These are phyloP conservation scores for Echeneis naucrates DNA, from an alignment of 2,797 vertebrate genomes.

Conservation along the genomic window DNA sequence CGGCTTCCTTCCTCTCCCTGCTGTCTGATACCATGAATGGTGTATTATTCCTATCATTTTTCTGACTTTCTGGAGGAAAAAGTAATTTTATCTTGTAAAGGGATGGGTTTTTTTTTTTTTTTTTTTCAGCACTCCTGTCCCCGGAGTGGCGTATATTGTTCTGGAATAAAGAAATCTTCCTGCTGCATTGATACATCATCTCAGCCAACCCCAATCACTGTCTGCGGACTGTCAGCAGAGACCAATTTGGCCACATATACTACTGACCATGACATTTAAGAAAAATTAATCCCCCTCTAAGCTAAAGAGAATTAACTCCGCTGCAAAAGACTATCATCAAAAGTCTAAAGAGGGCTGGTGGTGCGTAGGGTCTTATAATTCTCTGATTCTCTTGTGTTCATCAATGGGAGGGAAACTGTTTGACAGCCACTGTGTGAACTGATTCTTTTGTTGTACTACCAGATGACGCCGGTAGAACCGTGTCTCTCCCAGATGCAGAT, in stretches of 20 bases:
- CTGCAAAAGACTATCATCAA: constrained; percentile 39
- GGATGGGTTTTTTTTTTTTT: constrained; percentile 71
- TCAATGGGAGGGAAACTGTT: constrained; percentile 46
- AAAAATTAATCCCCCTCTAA: constrained; percentile 69
- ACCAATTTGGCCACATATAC: constrained; percentile 73
- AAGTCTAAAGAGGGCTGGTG: constrained; percentile 12
- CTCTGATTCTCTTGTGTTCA: constrained; percentile 41
- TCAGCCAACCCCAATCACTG: constrained; percentile 72
- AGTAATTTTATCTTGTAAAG: constrained; percentile 85
- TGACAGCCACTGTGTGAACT: constrained; percentile 43
- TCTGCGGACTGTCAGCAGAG: constrained; percentile 70
- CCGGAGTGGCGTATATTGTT: constrained; percentile 71
- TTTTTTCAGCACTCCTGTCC: constrained; percentile 44
- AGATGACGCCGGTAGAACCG: constrained; percentile 18
- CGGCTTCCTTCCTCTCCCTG: constrained; percentile 50
- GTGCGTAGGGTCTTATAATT: constrained; percentile 24
- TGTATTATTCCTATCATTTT: constrained; percentile 82
- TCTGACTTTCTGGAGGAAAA: constrained; percentile 78
- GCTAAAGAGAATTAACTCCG: constrained; percentile 59
- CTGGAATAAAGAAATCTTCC: constrained; percentile 69
- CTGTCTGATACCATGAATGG: constrained; percentile 76
- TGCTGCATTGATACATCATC: constrained; percentile 78
- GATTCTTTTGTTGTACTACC: constrained; percentile 27
- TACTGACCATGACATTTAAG: constrained; percentile 76
- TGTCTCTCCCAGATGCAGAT: constrained; percentile 21